Conservation (phyloP, 2,888 invertebrate genomes). For the Scaptomyza cyrtandrae region DNA sequence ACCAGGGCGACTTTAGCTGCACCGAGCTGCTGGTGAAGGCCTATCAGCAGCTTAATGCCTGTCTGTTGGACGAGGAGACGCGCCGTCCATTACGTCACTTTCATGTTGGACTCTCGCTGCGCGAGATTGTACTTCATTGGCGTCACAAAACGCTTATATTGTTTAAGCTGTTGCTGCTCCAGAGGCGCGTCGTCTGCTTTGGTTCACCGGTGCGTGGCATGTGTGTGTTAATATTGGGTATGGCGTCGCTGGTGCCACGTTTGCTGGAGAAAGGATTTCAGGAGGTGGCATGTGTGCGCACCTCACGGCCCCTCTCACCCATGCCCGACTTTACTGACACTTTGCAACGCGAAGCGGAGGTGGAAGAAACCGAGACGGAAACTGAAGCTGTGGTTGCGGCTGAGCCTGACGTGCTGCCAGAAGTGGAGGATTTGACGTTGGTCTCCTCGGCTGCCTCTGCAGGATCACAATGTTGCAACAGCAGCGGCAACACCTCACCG, state of each 20-base stretch:
- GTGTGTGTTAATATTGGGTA: slow-evolving; percentile 93
- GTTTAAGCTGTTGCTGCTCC: slow-evolving; percentile 95
- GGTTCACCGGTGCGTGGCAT: slow-evolving; percentile 96
- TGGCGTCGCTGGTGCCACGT: slow-evolving; percentile 95
- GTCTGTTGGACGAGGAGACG: slow-evolving; percentile 86
- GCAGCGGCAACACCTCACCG: slow-evolving; percentile 77
- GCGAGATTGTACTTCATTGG: slow-evolving; percentile 86
- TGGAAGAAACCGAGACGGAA: slow-evolving; percentile 36
- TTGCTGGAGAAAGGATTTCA: slow-evolving; percentile 93
- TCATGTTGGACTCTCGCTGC: slow-evolving; percentile 83
- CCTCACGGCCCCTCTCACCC: slow-evolving; percentile 90
- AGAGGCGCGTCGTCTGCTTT: slow-evolving; percentile 95
- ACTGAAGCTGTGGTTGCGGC: slow-evolving; percentile 27
- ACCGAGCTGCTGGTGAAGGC: slow-evolving; percentile 95
- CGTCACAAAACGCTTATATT: slow-evolving; percentile 95
- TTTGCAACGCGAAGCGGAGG: slow-evolving; percentile 67
- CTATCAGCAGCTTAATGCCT: slow-evolving; percentile 95
- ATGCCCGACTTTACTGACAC: slow-evolving; percentile 87
- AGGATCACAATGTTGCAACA: slow-evolving; percentile 56
- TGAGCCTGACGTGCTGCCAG: slow-evolving; percentile 15
- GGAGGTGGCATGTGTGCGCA: slow-evolving; percentile 92
- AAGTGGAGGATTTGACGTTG: slow-evolving; percentile 64
- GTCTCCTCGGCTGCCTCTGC: slow-evolving; percentile 71
- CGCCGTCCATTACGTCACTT: slow-evolving; percentile 86
- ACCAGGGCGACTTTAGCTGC: slow-evolving; percentile 96